Evolutionary conservation across 1,140 invertebrate species (phyloP), one percentile per base, ranked within the genome.

Genomic region (Eriosoma lanigerum): DNA sequence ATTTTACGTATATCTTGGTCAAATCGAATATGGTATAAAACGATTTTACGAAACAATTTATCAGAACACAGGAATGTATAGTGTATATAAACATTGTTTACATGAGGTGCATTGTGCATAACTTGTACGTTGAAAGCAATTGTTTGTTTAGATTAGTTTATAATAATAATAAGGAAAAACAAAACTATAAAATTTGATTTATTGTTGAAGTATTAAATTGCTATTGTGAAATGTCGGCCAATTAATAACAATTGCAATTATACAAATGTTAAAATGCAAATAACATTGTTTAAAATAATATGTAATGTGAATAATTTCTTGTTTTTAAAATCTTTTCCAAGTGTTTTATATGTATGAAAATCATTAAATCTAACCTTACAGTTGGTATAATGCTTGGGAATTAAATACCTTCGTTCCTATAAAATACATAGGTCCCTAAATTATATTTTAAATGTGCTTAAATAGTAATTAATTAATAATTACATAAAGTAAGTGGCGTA

Each of bases 161-260:
- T 64, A 64, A 19, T 32, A 32, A 64, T 64, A n/a, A 52, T 52
- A 52, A 52, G n/a, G n/a, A n/a, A n/a, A n/a, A 52, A 52, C 3
- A 19, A 52, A 56, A 21, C 13, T 21, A 9, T 56, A 46, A 15
- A 46, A n/a, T 8, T 46, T 4, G 38, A 68, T 68, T 68, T 68
- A 44, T 64, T 64, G 19, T 68, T 46, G 24, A 46, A 44, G 38
- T 68, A 68, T 68, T 15, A 46, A 24, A 46, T 46, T 68, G 46
- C 15, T 15, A 24, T 68, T 68, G 32, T 8, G 12, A 24, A 6
- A 46, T 68, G n/a, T 44, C 12, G 60, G 29, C 26, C 15, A 60
- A 26, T 60, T 29, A 26, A 26, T 29, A 60, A 0, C 1, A 64
- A 32, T 19, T 15, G 15, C 26, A n/a, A 50, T 19, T 52, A 44